A percentile compares a stretch with the other conserved stretches of the same genome.
Conservation (phyloP, 2,113 vertebrate species). For the Hystrix cristata region DNA sequence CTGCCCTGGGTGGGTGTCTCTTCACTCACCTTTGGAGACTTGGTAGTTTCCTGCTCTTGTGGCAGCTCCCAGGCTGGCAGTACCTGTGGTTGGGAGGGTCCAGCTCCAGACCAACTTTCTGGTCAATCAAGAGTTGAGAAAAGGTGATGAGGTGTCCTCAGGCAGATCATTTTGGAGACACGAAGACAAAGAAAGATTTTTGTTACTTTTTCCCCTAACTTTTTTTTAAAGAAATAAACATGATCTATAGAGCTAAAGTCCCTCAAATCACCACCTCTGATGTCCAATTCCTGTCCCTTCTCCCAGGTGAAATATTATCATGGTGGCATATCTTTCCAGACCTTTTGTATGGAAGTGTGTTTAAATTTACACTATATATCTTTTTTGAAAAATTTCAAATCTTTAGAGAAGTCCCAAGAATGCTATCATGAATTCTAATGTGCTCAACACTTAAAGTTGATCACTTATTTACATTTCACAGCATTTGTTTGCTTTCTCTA, state of each 20-base stretch:
- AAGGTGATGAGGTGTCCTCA: not conserved
- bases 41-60: not conserved
- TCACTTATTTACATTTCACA: not conserved
- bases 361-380: not conserved
- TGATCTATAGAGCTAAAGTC: not conserved
- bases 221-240: not conserved
- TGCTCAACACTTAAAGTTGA: not conserved
- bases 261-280: not conserved
- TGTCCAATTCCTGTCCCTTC: not conserved
- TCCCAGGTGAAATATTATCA: not conserved
- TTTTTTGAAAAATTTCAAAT: not conserved
- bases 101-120: not conserved
- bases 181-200: not conserved
- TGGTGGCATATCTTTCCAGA: not conserved
- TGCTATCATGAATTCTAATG: not conserved
- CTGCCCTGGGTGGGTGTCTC: not conserved
- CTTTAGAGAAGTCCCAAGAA: not conserved
- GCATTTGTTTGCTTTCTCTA: not conserved
- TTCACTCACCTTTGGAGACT: not conserved
- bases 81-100: not conserved
- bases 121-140: not conserved
- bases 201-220: not conserved
- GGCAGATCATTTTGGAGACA: not conserved
- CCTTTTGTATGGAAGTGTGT: not conserved
- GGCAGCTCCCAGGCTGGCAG: not conserved